Evolutionary conservation across 2,888 invertebrate species (phyloP).

Genomic region (Suillia variegata): DNA sequence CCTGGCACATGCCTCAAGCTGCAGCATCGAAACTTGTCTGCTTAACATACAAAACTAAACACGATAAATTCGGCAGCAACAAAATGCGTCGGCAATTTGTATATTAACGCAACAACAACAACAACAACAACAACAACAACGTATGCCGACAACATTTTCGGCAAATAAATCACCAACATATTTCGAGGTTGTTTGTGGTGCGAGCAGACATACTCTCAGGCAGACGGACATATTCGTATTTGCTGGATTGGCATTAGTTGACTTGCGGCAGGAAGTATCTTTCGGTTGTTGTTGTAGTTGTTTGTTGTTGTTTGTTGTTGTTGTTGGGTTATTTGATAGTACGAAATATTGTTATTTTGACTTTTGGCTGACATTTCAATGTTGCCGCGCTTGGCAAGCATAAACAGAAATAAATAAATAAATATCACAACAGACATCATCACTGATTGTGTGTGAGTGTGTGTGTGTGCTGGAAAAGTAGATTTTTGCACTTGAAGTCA

Average conservation of each 20-base stretch:
- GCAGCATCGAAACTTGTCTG: constrained; percentile 25
- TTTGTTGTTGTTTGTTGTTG: too few relatives aligned
- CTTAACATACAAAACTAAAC: constrained; percentile 47
- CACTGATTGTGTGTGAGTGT: too few relatives aligned
- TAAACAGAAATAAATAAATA: too few relatives aligned
- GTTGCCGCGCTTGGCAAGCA: constrained; percentile 20
- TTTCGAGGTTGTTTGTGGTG: constrained; percentile 37
- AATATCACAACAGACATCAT: too few relatives aligned
- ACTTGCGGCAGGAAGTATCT: constrained; percentile 18
- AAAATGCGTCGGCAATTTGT: constrained; percentile 54
- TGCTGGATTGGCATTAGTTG: constrained; percentile 26
- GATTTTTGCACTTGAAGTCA: too few relatives aligned
- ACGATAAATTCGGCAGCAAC: constrained; percentile 31
- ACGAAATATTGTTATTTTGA: constrained; percentile 38
- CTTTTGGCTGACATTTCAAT: constrained; percentile 49
- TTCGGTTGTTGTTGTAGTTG: too few relatives aligned
- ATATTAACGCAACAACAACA: constrained; percentile 39
- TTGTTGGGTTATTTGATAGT: neutral
- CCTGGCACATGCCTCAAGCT: constrained; percentile 1
- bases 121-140: neutral
- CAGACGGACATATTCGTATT: constrained; percentile 19
- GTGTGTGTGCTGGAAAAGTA: too few relatives aligned
- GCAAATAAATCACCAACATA: constrained; percentile 50
- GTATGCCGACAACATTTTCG: constrained; percentile 15
- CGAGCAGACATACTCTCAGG: constrained; percentile 2